Conservation (phyloP, 1,140 invertebrate species). For the Centruroides vittatus region DNA sequence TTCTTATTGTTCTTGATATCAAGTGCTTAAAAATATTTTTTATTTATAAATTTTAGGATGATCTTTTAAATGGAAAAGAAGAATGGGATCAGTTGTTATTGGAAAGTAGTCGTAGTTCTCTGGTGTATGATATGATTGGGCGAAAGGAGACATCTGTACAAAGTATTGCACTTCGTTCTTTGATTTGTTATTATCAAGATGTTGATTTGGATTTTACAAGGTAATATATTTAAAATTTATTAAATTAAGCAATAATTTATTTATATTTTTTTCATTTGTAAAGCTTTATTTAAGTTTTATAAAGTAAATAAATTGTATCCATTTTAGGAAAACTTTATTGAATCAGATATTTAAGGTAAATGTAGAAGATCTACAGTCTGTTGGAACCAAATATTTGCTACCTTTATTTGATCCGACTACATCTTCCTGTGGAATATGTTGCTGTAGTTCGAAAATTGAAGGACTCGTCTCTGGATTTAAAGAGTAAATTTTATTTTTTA, state of each 20-base stretch:
- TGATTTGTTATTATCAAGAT: slow-evolving; percentile 52
- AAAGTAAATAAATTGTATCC: too few species aligned
- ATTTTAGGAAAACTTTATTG: slow-evolving; percentile 31
- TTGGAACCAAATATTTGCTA: slow-evolving; percentile 52
- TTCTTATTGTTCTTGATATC: too few species aligned
- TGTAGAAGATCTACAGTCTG: slow-evolving; percentile 42
- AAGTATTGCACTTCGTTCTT: slow-evolving; percentile 49
- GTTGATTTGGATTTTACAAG: slow-evolving; percentile 48
- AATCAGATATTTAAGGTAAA: slow-evolving; percentile 49
- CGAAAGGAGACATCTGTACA: slow-evolving; percentile 59
- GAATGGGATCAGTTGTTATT: slow-evolving; percentile 34
- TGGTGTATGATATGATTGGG: slow-evolving; percentile 63
- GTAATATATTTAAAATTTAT: too few species aligned
- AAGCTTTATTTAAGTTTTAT: too few species aligned
- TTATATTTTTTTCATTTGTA: too few species aligned
- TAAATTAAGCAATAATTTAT: too few species aligned
- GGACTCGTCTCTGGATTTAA: slow-evolving; percentile 45
- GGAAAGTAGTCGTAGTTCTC: slow-evolving; percentile 64
- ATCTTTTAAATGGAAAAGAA: too few species aligned
- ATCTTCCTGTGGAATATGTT: slow-evolving; percentile 50
- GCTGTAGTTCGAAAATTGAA: slow-evolving; percentile 54
- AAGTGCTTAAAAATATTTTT: too few species aligned
- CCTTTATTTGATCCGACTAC: slow-evolving; percentile 41
- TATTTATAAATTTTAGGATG: too few species aligned
- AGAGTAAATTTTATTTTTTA: slow-evolving; percentile 24